Base-by-base conservation (phyloP, 2,888 invertebrate species). In the Cinara cedri region DNA sequence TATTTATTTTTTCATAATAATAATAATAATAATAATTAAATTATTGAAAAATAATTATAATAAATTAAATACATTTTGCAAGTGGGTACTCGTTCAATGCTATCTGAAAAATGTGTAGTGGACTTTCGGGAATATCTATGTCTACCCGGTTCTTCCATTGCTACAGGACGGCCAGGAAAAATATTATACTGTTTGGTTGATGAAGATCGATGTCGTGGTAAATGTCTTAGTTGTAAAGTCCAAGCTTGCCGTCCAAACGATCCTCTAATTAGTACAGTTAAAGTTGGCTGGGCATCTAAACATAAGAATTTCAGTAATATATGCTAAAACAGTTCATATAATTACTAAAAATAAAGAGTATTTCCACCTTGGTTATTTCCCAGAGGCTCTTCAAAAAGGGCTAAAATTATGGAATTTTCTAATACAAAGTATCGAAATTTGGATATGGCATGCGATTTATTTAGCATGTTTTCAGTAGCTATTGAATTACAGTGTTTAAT, bases 191-290 rank as follows among this genome's bases (percentile, higher is more conserved):
- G 84, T 63, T 82, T 82, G 54, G 83, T 81, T 57, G 88, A 88
- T 84, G 91, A 90, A 3, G 90, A 91, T 84, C 94, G 92, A 84
- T 92, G 91, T 55, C 96, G 89, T 0, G 97, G 95, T 81, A 95
- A 88, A 85, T 97, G 96, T 55, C 97, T 89, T 76, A 94, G 87
- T 84, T 93, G 92, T 89, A 95, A 90, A 11, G 94, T 94, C 98
- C 98, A 98, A 24, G 96, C 95, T 87, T 95, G 94, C 8, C 97
- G 91, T 0, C 97, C 97, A 87, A 96, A 97, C 0, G 96, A 95
- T 80, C 96, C 95, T 1, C 98, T 90, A 82, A 97, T 92, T 75
- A 98, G 88, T 74, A 96, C 91, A 85, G 91, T 91, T 10, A 98
- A 92, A 0, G 96, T 96, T 0, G 97, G 97, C 84, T 97, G 94